Percentiles rank a stretch among this genome's conserved stretches.
These are phyloP conservation scores for Martes martes DNA, from an alignment of 2,113 vertebrate species.

Conservation along the genomic window DNA sequence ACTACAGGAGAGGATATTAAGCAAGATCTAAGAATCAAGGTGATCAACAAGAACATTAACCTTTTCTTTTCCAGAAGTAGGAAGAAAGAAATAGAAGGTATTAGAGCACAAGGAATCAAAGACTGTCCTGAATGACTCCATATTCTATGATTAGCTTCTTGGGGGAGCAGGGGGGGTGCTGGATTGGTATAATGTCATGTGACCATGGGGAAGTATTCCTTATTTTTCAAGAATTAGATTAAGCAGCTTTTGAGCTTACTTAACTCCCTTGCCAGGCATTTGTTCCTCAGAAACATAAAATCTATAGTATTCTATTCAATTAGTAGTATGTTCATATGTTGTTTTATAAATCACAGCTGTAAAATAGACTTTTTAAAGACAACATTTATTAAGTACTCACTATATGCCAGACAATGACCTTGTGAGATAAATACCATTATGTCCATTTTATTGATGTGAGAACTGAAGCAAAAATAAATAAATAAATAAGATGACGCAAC, in stretches of 20 bases:
- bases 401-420: neutral
- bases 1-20: conserved; percentile 74
- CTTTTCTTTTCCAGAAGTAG: conserved; percentile 63
- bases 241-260: neutral
- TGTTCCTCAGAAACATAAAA: conserved; percentile 40
- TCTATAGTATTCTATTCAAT: neutral
- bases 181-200: neutral
- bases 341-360: neutral
- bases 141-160: neutral
- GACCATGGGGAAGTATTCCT: neutral
- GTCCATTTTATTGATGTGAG: neutral
- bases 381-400: neutral
- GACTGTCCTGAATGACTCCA: neutral
- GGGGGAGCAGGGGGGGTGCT: neutral
- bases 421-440: neutral
- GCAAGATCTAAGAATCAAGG: conserved; percentile 73
- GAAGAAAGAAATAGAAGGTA: neutral
- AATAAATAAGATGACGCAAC: neutral
- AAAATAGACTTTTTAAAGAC: neutral
- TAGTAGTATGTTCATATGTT: neutral
- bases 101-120: neutral
- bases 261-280: conserved; percentile 2
- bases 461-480: neutral
- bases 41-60: conserved; percentile 72
- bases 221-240: conserved; percentile 41